phyloP scores from a whole-genome alignment of 30 jellyfish, hydroid and myxozoan species.

The Catostylus mosaicus region DNA sequence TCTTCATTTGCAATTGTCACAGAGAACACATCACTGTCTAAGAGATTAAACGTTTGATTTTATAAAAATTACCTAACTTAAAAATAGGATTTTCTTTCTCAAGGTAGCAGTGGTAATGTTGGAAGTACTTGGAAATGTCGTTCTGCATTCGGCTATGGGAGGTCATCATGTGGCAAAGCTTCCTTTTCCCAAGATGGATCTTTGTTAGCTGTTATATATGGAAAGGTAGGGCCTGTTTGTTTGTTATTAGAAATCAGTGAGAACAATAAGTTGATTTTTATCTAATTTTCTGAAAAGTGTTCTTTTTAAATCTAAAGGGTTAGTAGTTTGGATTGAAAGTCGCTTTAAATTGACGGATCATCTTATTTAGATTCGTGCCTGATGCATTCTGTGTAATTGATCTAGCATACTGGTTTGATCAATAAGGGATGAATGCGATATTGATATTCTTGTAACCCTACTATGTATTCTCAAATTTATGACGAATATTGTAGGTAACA shows the following conservation, averaged over 20 bases:
- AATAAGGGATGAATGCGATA: constrained; percentile 64
- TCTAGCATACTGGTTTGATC: constrained; percentile 8
- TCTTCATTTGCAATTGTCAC: neutral
- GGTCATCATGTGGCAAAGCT: constrained; percentile 71
- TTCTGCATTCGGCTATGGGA: constrained; percentile 67
- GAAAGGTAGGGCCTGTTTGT: constrained; percentile 71
- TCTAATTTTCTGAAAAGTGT: too few species aligned
- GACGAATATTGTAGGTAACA: too few species aligned
- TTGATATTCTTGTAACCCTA: neutral
- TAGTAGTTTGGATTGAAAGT: too few species aligned
- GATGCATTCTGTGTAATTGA: constrained; percentile 68
- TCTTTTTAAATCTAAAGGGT: too few species aligned
- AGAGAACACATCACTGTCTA: neutral
- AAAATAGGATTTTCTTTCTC: too few species aligned
- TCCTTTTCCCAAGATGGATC: constrained; percentile 92
- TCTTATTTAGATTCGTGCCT: neutral
- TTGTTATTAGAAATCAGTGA: too few species aligned
- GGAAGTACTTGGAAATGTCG: constrained; percentile 69
- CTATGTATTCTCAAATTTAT: too few species aligned
- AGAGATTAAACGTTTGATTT: too few species aligned
- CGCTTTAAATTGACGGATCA: too few species aligned
- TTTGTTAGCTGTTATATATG: constrained; percentile 72
- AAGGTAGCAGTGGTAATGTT: constrained; percentile 15
- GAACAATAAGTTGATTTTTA: too few species aligned
- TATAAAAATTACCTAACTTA: too few species aligned